Percentiles rank a stretch among this genome's conserved stretches.
These are phyloP conservation scores for Ctenicera cuprea DNA, from an alignment of 2,888 invertebrate genomes.

Conservation along the genomic window DNA sequence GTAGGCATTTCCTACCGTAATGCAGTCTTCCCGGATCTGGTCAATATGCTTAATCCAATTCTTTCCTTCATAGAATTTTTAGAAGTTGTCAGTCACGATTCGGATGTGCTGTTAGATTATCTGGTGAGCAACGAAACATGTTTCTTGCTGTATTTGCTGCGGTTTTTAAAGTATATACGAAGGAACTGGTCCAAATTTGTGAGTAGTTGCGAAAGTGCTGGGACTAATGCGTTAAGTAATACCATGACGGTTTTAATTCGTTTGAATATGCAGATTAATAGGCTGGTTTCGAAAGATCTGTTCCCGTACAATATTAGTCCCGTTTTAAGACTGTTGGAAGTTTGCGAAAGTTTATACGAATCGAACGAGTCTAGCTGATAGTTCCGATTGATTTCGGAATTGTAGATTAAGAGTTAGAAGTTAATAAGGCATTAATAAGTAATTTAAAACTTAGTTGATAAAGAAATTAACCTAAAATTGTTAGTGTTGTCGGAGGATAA, in stretches of 20 bases:
- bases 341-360: conserved; percentile 90
- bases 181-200: conserved; percentile 90
- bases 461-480: neutral
- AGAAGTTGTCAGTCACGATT: conserved; percentile 87
- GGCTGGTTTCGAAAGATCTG: conserved; percentile 87
- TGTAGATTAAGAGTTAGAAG: neutral
- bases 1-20: conserved; percentile 89
- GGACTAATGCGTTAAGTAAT: conserved; percentile 80
- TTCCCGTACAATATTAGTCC: conserved; percentile 95
- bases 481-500: conserved; percentile 3
- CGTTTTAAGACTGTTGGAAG: conserved; percentile 87
- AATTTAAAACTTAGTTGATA: neutral
- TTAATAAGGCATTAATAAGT: neutral
- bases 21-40: conserved; percentile 86
- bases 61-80: conserved; percentile 92
- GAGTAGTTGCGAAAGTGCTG: conserved; percentile 79
- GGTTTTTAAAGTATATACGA: conserved; percentile 89
- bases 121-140: conserved; percentile 94
- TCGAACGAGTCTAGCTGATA: conserved; percentile 83
- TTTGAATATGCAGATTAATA: conserved; percentile 86
- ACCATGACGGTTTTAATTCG: conserved; percentile 90
- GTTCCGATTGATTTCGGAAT: neutral
- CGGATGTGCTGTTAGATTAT: conserved; percentile 87
- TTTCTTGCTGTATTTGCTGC: conserved; percentile 87
- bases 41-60: conserved; percentile 89